These are phyloP conservation scores for Epinotia bilunana DNA, from an alignment of 2,888 invertebrate species.

Conservation along the genomic window DNA sequence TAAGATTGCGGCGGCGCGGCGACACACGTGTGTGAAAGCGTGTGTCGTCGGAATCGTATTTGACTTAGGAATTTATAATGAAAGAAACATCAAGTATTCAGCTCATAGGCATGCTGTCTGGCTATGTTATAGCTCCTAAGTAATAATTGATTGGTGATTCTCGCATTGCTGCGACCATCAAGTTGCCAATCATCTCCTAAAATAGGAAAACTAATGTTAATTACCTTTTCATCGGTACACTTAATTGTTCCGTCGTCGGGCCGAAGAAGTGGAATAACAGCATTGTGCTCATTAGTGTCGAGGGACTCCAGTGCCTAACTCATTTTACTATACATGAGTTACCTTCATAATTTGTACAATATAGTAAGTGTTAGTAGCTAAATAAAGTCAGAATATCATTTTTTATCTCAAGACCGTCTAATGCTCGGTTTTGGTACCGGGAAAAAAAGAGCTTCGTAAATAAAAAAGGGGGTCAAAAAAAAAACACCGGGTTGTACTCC, in stretches of 20 bases:
- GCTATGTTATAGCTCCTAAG: too few species aligned
- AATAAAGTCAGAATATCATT: too few species aligned
- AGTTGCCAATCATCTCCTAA: slow-evolving; percentile 35
- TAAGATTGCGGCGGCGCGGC: too few species aligned
- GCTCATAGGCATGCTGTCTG: too few species aligned
- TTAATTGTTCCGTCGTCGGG: slow-evolving; percentile 20
- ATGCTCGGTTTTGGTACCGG: too few species aligned
- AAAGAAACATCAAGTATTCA: background rate
- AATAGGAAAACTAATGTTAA: slow-evolving; percentile 34
- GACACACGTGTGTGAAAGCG: too few species aligned
- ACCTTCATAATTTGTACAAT: background rate
- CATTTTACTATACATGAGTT: background rate
- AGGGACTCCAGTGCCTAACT: background rate
- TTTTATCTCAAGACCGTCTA: too few species aligned
- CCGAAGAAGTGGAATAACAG: slow-evolving; percentile 46
- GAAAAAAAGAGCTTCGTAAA: too few species aligned
- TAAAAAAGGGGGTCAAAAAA: too few species aligned
- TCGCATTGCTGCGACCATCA: slow-evolving; percentile 18
- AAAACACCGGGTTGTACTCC: too few species aligned
- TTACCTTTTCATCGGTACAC: slow-evolving; percentile 28
- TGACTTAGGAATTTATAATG: background rate
- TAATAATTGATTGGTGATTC: slow-evolving; percentile 4
- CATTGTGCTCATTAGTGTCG: slow-evolving; percentile 42
- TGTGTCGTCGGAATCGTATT: background rate
- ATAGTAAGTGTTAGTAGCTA: background rate